Evolutionary conservation across 2,888 invertebrate genomes (phyloP).

Genomic region (Drosophila eohydei): DNA sequence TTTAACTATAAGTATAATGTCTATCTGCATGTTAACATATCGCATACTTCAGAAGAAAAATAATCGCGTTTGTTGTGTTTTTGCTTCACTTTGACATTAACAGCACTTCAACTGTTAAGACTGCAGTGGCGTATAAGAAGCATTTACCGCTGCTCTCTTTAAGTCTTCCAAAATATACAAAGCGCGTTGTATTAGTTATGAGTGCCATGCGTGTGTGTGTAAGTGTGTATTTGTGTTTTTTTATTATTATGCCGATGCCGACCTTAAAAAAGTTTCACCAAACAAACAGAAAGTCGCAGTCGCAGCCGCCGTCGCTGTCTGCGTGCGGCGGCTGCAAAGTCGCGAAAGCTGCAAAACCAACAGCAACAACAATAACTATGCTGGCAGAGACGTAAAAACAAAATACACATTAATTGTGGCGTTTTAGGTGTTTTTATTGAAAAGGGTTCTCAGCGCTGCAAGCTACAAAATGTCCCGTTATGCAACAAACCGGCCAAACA

Average conservation of each 20-base stretch:
- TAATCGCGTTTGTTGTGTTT: conserved; percentile 11
- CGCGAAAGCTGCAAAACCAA: conserved; percentile 66
- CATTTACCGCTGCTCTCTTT: conserved; percentile 26
- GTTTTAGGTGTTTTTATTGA: conserved; percentile 35
- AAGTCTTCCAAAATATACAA: conserved; percentile 33
- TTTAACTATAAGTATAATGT: conserved; percentile 39
- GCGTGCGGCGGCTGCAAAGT: conserved; percentile 60
- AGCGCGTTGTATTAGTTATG: conserved; percentile 23
- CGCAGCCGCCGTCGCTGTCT: conserved; percentile 28
- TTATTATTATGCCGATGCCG: conserved; percentile 68
- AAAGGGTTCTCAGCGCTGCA: conserved; percentile 61
- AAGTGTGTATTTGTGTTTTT: conserved; percentile 15
- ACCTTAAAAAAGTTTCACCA: conserved; percentile 79
- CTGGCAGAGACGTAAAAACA: conserved; percentile 32
- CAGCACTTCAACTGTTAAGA: conserved; percentile 22
- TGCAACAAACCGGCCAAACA: conserved; percentile 75
- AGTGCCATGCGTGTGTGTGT: neutral
- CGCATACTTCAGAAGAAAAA: conserved; percentile 9
- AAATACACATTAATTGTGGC: conserved; percentile 28
- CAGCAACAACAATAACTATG: conserved; percentile 27
- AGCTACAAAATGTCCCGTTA: conserved; percentile 74
- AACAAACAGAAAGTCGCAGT: conserved; percentile 76
- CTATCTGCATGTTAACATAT: conserved; percentile 33
- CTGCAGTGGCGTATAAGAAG: conserved; percentile 22
- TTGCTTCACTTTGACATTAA: conserved; percentile 34